Percentiles rank a stretch among this genome's conserved stretches.
These are phyloP conservation scores for Phoxinus phoxinus DNA, from an alignment of 2,113 vertebrate species.

Conservation along the genomic window DNA sequence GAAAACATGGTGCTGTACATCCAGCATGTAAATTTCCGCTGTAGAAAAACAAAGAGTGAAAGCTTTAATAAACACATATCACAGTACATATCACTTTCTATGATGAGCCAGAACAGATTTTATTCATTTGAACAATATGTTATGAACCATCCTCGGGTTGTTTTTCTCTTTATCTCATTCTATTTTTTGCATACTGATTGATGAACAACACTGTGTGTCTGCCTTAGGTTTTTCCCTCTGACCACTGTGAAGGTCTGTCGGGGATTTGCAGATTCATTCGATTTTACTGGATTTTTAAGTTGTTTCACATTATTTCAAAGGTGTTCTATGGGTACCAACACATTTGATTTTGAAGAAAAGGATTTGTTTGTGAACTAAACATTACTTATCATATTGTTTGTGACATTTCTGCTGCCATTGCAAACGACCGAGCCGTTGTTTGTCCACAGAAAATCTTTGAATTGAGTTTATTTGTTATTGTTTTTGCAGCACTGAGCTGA, in stretches of 20 bases:
- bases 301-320: background rate
- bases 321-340: background rate
- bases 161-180: slow-evolving; percentile 16
- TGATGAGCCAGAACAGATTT: background rate
- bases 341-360: background rate
- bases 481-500: slow-evolving; percentile 21
- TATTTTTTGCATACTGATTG: slow-evolving; percentile 5
- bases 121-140: background rate
- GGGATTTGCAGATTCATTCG: background rate
- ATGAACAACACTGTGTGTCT: slow-evolving; percentile 5
- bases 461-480: background rate
- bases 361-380: background rate
- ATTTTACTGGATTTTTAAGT: background rate
- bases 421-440: slow-evolving; percentile 4
- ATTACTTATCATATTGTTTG: background rate
- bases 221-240: slow-evolving; percentile 27
- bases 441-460: slow-evolving; percentile 24
- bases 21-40: slow-evolving; percentile 67
- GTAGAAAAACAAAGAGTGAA: slow-evolving; percentile 63
- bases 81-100: slow-evolving; percentile 38
- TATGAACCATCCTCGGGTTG: slow-evolving; percentile 9
- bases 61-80: slow-evolving; percentile 58
- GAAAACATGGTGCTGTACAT: slow-evolving; percentile 44
- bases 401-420: background rate
- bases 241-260: background rate